Evolutionary conservation across 2,888 invertebrate species (phyloP).

Genomic region (Mesorhabditis belari): DNA sequence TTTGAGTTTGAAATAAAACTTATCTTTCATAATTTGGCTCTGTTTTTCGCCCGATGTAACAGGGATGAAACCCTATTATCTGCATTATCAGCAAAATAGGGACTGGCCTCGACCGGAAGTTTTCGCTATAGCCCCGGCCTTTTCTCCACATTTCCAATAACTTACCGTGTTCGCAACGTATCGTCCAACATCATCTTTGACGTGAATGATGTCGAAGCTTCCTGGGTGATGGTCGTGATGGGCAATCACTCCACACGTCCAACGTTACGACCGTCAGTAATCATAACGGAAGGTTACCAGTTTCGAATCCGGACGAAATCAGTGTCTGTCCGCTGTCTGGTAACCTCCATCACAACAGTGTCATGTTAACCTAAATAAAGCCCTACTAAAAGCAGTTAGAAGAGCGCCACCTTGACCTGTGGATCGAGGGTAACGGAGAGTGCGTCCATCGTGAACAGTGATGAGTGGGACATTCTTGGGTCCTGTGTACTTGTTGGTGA

Average conservation of each 20-base stretch:
- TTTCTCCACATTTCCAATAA: constrained; percentile 30
- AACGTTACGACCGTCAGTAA: constrained; percentile 98
- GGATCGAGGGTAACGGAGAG: constrained; percentile 98
- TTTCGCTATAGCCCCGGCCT: constrained; percentile 49
- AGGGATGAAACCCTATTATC: no score
- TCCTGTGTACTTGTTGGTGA: constrained; percentile 78
- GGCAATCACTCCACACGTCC: constrained; percentile 96
- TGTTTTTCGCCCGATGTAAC: no score
- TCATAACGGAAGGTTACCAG: no score
- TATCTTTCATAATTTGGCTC: no score
- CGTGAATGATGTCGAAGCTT: constrained; percentile 96
- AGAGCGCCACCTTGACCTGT: constrained; percentile 67
- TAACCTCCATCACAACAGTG: constrained; percentile 89
- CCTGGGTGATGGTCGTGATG: constrained; percentile 97
- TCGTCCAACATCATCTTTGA: constrained; percentile 94
- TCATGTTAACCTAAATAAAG: constrained; percentile 69
- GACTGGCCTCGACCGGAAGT: constrained; percentile 46
- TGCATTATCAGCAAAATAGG: constrained; percentile 1
- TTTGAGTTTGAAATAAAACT: no score
- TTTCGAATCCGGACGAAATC: constrained; percentile 97
- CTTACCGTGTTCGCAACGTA: constrained; percentile 88
- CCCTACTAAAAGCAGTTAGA: neutral
- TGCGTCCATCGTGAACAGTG: constrained; percentile 93
- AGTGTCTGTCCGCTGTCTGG: constrained; percentile 83
- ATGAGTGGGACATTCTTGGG: constrained; percentile 91